Conservation (phyloP, 2,113 vertebrate species). For the Tetrao urogallus region DNA sequence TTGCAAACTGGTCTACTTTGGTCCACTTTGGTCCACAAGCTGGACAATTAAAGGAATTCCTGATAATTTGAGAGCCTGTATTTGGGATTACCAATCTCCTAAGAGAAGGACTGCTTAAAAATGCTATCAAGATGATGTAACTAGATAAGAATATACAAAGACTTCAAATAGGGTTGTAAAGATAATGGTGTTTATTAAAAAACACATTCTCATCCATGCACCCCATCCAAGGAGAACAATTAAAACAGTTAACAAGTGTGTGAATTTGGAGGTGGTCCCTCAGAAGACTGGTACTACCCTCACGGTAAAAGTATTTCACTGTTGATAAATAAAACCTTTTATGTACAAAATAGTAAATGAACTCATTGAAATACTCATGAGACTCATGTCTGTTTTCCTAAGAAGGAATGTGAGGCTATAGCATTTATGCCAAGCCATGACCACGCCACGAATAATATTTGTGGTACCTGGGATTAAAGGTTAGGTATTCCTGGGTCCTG, state of each 20-base stretch:
- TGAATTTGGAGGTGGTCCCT: not conserved
- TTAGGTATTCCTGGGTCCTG: not conserved
- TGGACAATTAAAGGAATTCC: not conserved
- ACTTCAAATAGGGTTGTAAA: slow-evolving; percentile 40
- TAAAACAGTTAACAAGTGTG: not conserved
- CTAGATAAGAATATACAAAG: slow-evolving; percentile 3
- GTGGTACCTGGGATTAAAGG: not conserved
- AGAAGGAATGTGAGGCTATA: not conserved
- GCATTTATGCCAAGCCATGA: not conserved
- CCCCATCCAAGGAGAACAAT: not conserved
- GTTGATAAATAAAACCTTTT: not conserved
- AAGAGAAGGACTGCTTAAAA: slow-evolving; percentile 23
- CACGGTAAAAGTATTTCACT: not conserved
- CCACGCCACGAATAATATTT: not conserved
- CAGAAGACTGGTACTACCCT: not conserved
- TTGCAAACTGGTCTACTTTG: not conserved
- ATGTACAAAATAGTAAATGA: not conserved
- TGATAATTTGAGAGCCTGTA: slow-evolving; percentile 1
- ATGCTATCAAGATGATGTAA: slow-evolving; percentile 12
- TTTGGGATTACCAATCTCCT: not conserved
- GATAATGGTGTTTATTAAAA: slow-evolving; percentile 34
- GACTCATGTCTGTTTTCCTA: not conserved
- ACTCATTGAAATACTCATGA: not conserved
- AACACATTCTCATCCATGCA: not conserved
- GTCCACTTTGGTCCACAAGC: too few relatives aligned